Percentiles rank a stretch among this genome's conserved stretches.
Evolutionary conservation across 2,888 invertebrate species (phyloP).

Genomic region (Eupelmus urozonus): DNA sequence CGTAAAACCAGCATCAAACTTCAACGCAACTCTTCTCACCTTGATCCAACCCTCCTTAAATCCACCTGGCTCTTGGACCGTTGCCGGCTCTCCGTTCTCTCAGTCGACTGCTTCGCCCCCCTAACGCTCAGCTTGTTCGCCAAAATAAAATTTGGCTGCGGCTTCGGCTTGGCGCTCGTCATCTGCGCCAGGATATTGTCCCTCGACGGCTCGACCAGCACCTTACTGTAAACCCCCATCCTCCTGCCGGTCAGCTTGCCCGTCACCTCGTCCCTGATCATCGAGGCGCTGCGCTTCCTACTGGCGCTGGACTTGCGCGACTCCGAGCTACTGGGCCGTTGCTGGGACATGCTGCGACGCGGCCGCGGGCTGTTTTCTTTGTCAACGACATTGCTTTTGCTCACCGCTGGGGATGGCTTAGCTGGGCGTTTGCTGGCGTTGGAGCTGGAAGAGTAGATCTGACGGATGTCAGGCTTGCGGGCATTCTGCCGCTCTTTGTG

Average conservation of each 20-base stretch:
- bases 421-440: not conserved
- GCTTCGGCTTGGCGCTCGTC: slow-evolving; percentile 38
- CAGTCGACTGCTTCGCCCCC: slow-evolving; percentile 36
- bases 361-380: slow-evolving; percentile 27
- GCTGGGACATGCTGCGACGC: slow-evolving; percentile 35
- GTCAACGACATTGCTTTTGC: not conserved
- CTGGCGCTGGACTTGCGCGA: not conserved
- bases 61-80: not conserved
- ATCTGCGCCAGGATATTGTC: slow-evolving; percentile 39
- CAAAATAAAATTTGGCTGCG: slow-evolving; percentile 60
- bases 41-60: not conserved
- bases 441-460: too few relatives aligned
- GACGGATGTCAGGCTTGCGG: slow-evolving; percentile 58
- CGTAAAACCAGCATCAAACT: not conserved
- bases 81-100: not conserved
- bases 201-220: not conserved
- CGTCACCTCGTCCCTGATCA: too few relatives aligned
- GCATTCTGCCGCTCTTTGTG: slow-evolving; percentile 61
- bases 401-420: slow-evolving; percentile 16
- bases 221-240: not conserved
- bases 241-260: slow-evolving; percentile 20
- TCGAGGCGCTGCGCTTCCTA: slow-evolving; percentile 27
- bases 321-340: slow-evolving; percentile 1
- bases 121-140: slow-evolving; percentile 62
- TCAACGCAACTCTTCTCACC: slow-evolving; percentile 6